Evolutionary conservation across 2,113 vertebrate species (phyloP), one percentile per base, ranked within the genome.

Genomic region (Malurus alboscapulatus): DNA sequence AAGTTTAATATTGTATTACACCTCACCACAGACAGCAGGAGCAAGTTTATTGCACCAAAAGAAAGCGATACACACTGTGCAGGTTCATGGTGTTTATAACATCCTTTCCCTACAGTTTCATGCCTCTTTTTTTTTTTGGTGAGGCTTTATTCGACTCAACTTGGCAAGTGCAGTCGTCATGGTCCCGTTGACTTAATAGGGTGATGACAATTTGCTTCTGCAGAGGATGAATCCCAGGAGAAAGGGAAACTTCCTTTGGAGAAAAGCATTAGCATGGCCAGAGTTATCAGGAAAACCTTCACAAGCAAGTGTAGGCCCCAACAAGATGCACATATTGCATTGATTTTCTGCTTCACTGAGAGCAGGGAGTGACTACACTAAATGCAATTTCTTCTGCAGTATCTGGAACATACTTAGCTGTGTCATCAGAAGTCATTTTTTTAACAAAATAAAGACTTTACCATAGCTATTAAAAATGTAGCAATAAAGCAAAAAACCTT

Each of bases 391-490:
- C 58, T 82, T 84, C 71, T 61, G 16, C 21, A 90, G 25, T 87
- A 38, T 61, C 66, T 92, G 91, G 58, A 90, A 84, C n/a, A 20
- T 14, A 66, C 65, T 84, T 50, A 78, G 50, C 53, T 84, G 29
- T 75, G 19, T 84, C 77, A 54, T 92, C 36, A 82, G 40, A 84
- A 94, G 32, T 21, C 87, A 84, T 75, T 40, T 75, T 36, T 81
- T 77, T 59, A 66, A 53, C 50, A 92, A 93, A 90, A 95, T 75
- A 30, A 90, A 81, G 53, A 84, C 71, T 91, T 94, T 87, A 90
- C 69, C 53, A 65, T 63, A 78, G 61, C 54, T 88, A 84, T 91
- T 87, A 73, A 81, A 84, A 88, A 82, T 63, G 44, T 27, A 81
- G 57, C 80, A 84, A 61, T 81, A 72, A 78, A 92, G 50, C 25